A percentile compares a stretch with the other conserved stretches of the same genome.
phyloP scores from a whole-genome alignment of 2,113 vertebrate genomes.

The Glareola pratincola region DNA sequence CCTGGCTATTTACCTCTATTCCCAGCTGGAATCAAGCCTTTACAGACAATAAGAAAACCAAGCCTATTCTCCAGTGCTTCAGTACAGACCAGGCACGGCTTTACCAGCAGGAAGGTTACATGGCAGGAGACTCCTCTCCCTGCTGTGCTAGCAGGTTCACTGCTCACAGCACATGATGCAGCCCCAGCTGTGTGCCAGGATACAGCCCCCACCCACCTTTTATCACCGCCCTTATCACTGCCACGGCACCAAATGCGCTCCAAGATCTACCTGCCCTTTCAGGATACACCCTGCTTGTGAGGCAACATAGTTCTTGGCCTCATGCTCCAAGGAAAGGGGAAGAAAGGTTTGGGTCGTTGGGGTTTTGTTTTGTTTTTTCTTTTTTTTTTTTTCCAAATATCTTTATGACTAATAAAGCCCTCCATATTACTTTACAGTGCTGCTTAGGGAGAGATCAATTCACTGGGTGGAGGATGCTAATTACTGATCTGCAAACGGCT shows the following conservation, averaged over 20 bases:
- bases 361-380: background rate
- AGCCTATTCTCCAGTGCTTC: background rate
- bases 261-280: background rate
- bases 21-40: background rate
- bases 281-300: background rate
- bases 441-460: background rate
- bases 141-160: background rate
- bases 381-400: background rate
- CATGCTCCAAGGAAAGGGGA: background rate
- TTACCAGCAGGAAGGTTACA: background rate
- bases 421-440: background rate
- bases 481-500: constrained; percentile 6
- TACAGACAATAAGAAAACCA: background rate
- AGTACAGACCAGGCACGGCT: background rate
- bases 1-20: background rate
- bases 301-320: background rate
- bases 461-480: background rate
- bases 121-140: background rate
- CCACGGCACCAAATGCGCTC: rapidly evolving
- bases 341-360: background rate
- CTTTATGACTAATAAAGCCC: background rate
- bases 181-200: background rate
- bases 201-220: background rate
- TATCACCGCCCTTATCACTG: background rate
- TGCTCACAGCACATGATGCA: rapidly evolving